Evolutionary conservation across 2,797 vertebrate species (phyloP).

Genomic region (Pantherophis vulpinus): DNA sequence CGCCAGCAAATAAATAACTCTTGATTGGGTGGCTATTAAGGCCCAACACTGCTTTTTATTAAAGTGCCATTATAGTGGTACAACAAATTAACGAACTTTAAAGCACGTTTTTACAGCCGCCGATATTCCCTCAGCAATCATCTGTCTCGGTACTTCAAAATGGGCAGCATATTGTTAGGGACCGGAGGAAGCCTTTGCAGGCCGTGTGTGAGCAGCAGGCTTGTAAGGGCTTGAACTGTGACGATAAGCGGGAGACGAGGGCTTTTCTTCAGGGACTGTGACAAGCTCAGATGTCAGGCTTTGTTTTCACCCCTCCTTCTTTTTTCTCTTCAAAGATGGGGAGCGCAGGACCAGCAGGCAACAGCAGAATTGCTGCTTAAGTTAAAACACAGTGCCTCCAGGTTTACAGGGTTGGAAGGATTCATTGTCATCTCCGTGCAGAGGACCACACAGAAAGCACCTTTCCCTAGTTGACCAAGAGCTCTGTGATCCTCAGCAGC

Average conservation of each 20-base stretch:
- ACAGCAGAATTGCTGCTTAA: not conserved
- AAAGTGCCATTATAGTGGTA: slow-evolving; percentile 77
- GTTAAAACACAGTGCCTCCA: not conserved
- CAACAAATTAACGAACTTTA: slow-evolving; percentile 79
- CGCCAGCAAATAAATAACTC: slow-evolving; percentile 78
- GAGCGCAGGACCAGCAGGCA: not conserved
- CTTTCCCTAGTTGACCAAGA: not conserved
- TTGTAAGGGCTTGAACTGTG: not conserved
- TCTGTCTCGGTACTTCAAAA: slow-evolving; percentile 67
- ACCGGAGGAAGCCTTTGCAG: slow-evolving; percentile 43
- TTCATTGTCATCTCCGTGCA: not conserved
- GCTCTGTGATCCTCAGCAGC: not conserved
- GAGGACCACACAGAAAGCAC: not conserved
- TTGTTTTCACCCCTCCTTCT: too few species aligned
- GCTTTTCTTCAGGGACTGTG: fast-evolving
- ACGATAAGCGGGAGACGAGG: fast-evolving
- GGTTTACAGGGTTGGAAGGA: not conserved
- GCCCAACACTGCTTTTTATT: slow-evolving; percentile 75
- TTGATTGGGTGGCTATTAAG: slow-evolving; percentile 77
- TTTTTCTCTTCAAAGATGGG: slow-evolving; percentile 5
- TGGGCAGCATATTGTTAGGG: slow-evolving; percentile 48
- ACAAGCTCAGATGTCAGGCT: not conserved
- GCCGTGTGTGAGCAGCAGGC: not conserved
- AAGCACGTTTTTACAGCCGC: slow-evolving; percentile 71
- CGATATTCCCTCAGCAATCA: slow-evolving; percentile 67